Base-by-base conservation (phyloP, 1,140 invertebrate species). In the Zaprionus gabonicus region DNA sequence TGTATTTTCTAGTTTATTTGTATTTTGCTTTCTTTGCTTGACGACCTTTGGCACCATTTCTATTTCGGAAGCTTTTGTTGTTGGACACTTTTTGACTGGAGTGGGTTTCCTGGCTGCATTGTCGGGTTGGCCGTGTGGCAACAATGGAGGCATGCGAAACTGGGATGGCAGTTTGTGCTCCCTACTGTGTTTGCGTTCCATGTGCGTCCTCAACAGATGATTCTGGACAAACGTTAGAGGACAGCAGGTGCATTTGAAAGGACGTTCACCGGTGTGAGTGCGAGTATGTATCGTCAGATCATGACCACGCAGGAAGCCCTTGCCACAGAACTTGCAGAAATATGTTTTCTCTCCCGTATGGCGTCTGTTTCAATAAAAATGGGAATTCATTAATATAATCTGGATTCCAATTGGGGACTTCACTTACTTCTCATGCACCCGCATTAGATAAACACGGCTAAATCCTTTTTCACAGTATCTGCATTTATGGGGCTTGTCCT, bases 281-380 rank as follows among this genome's bases (percentile, higher is more conserved):
- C 72, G 60, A 25, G 34, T 78, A 46, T 78, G 76, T 56, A 70
- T 64, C 23, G 17, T 78, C 1, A 78, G 31, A 62, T 78, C 76
- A 46, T 69, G 66, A 6, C n/a, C 10, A 7, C 76, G 64, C 1
- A 73, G 27, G 13, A 75, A 78, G 10, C 59, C 65, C 38, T 78
- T 78, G 4, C 59, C 65, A 10, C 76, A 78, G 13, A 23, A 46
- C 6, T 28, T 44, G 44, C 76, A 78, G 25, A 74, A 63, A 55
- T 44, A 56, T 0, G 65, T 44, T 36, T 46, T 73, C 23, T 73
- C 71, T 4, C 71, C 71, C 7, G 71, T 78, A 59, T 44, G 76
- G 17, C 44, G 65, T 56, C 58, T 74, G 23, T 36, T 59, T 10
- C 2, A 10, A 41, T 12, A 57, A 27, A 44, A 44, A 64, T 59